phyloP scores from a whole-genome alignment of 2,888 invertebrate species.

The Agelastica alni region DNA sequence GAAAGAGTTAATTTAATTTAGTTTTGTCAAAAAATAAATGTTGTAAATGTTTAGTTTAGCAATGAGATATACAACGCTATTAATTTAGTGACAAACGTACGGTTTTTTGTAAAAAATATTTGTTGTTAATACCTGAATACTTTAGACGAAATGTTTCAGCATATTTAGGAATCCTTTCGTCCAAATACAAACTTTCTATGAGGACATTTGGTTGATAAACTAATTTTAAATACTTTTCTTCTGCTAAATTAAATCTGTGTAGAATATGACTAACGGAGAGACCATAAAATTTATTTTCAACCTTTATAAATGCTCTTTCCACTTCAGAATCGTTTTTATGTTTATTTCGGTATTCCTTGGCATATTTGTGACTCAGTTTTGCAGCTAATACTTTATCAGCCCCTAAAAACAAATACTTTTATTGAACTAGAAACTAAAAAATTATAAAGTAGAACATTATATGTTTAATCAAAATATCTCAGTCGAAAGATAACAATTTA shows the following conservation, averaged over 20 bases:
- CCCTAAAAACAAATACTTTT: conserved; percentile 49
- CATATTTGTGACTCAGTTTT: conserved; percentile 57
- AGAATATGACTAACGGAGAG: conserved; percentile 58
- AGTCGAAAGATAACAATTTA: too few species aligned
- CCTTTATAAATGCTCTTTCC: conserved; percentile 44
- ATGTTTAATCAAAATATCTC: too few species aligned
- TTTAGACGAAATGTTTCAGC: conserved; percentile 38
- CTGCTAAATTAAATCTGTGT: conserved; percentile 54
- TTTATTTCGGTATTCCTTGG: conserved; percentile 50
- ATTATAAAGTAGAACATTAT: too few species aligned
- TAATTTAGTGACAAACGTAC: too few species aligned
- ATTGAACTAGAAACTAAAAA: too few species aligned
- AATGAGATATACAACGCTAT: too few species aligned
- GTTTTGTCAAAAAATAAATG: too few species aligned
- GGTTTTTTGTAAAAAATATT: too few species aligned
- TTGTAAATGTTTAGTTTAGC: too few species aligned
- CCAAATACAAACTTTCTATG: conserved; percentile 57
- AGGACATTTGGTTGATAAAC: conserved; percentile 55
- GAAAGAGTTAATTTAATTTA: too few species aligned
- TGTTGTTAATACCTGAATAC: conserved; percentile 52
- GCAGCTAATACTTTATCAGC: conserved; percentile 60
- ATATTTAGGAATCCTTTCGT: conserved; percentile 57
- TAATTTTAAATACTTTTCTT: conserved; percentile 54
- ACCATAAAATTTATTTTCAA: conserved; percentile 57
- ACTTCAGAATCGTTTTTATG: conserved; percentile 35